A percentile compares a stretch with the other conserved stretches of the same genome.
Evolutionary conservation across 1,140 invertebrate genomes (phyloP).

Genomic region (Scaptodrosophila lebanonensis): DNA sequence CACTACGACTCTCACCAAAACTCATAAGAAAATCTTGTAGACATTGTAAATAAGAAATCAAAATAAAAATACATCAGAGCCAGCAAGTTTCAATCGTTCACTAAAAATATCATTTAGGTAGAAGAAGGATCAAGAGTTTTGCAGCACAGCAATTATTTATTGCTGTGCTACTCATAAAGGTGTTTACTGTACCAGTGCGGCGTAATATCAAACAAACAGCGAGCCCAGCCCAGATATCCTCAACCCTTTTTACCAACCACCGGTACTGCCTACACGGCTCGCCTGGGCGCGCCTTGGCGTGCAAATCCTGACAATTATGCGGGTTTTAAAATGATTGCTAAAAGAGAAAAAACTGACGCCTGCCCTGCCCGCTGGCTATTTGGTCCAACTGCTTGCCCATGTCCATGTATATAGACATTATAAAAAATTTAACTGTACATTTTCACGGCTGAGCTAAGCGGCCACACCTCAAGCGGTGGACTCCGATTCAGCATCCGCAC

Average conservation of each 20-base stretch:
- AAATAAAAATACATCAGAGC: too few relatives aligned
- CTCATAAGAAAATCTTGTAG: too few relatives aligned
- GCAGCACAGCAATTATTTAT: too few relatives aligned
- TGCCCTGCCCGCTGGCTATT: constrained; percentile 54
- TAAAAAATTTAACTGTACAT: constrained; percentile 61
- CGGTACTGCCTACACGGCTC: constrained; percentile 1
- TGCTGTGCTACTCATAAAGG: too few relatives aligned
- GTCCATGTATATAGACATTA: constrained; percentile 35
- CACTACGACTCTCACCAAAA: too few relatives aligned
- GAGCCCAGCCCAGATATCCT: too few relatives aligned
- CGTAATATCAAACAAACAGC: too few relatives aligned
- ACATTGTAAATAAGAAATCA: too few relatives aligned
- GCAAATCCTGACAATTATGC: constrained; percentile 73
- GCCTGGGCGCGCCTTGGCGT: constrained; percentile 35
- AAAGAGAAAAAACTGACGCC: constrained; percentile 40
- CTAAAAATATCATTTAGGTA: too few relatives aligned
- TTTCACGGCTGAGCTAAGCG: constrained; percentile 67
- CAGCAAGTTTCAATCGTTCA: too few relatives aligned
- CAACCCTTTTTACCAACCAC: constrained; percentile 14
- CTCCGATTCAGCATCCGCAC: constrained; percentile 4
- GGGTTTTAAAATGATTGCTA: constrained; percentile 68
- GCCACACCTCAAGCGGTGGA: constrained; percentile 48
- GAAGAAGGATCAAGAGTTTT: too few relatives aligned
- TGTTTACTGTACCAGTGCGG: too few relatives aligned
- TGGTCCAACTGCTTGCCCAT: constrained; percentile 57